phyloP scores from a whole-genome alignment of 2,888 invertebrate genomes.

The Drymonia ruficornis region DNA sequence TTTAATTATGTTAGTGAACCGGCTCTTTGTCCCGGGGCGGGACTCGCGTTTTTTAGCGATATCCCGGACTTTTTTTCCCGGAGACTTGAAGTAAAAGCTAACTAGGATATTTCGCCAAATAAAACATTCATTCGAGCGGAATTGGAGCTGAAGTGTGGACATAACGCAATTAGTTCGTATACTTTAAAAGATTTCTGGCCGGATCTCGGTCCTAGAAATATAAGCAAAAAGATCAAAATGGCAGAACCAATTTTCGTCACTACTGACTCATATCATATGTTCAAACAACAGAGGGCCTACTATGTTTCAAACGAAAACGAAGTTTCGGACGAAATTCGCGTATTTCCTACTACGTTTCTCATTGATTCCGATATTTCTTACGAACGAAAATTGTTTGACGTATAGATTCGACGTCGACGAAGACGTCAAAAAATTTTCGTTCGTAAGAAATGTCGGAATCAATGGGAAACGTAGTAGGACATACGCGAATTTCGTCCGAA shows the following conservation, averaged over 20 bases:
- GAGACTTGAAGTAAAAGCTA: slow-evolving; percentile 48
- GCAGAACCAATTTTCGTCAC: background rate
- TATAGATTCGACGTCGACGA: too few species aligned
- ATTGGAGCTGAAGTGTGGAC: slow-evolving; percentile 22
- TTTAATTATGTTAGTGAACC: slow-evolving; percentile 63
- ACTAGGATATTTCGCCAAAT: slow-evolving; percentile 51
- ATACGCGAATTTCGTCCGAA: too few species aligned
- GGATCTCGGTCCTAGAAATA: background rate
- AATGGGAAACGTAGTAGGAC: too few species aligned
- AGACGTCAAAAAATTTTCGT: too few species aligned
- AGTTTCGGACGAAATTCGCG: too few species aligned
- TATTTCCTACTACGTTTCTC: too few species aligned
- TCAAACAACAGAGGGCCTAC: background rate
- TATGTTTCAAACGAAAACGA: slow-evolving; percentile 9
- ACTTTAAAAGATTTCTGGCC: slow-evolving; percentile 18
- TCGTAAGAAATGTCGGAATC: too few species aligned
- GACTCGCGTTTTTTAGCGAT: slow-evolving; percentile 53
- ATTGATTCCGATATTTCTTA: too few species aligned
- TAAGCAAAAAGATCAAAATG: too few species aligned
- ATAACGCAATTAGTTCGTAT: slow-evolving; percentile 28
- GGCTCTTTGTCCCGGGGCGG: slow-evolving; percentile 48
- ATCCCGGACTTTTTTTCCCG: slow-evolving; percentile 48
- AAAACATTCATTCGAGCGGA: slow-evolving; percentile 34
- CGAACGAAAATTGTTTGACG: too few species aligned
- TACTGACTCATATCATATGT: background rate